These are phyloP conservation scores for Gallinago paraguaiae DNA, from an alignment of 2,113 vertebrate genomes.

Conservation along the genomic window DNA sequence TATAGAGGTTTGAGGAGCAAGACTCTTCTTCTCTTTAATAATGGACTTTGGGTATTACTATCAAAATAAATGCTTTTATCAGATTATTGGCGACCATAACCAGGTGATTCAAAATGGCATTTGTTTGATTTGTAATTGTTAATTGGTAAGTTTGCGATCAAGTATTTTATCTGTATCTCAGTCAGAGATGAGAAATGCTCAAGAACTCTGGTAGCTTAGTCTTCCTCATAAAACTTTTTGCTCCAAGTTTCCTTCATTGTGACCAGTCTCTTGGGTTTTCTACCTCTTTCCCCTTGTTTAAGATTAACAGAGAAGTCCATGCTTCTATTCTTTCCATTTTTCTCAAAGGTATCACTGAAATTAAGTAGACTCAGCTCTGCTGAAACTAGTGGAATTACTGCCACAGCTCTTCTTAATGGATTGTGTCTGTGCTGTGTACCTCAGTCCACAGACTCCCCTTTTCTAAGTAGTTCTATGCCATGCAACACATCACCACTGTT, in stretches of 20 bases:
- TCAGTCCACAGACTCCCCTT: not conserved
- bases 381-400: constrained; percentile 35
- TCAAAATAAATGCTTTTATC: not conserved
- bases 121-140: not conserved
- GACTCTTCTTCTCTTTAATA: not conserved
- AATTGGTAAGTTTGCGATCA: not conserved
- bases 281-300: not conserved
- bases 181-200: not conserved
- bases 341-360: not conserved
- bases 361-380: constrained; percentile 34
- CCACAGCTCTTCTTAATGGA: constrained; percentile 12
- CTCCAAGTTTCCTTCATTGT: not conserved
- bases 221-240: not conserved
- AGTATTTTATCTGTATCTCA: not conserved
- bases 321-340: not conserved
- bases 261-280: not conserved
- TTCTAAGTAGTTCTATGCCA: not conserved
- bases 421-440: not conserved
- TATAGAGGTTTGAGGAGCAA: not conserved
- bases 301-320: not conserved
- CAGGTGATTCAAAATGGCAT: not conserved
- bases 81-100: not conserved
- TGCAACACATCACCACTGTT: not conserved
- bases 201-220: not conserved
- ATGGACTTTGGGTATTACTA: not conserved